phyloP scores from a whole-genome alignment of 2,113 vertebrate species.

The Chunga burmeisteri region DNA sequence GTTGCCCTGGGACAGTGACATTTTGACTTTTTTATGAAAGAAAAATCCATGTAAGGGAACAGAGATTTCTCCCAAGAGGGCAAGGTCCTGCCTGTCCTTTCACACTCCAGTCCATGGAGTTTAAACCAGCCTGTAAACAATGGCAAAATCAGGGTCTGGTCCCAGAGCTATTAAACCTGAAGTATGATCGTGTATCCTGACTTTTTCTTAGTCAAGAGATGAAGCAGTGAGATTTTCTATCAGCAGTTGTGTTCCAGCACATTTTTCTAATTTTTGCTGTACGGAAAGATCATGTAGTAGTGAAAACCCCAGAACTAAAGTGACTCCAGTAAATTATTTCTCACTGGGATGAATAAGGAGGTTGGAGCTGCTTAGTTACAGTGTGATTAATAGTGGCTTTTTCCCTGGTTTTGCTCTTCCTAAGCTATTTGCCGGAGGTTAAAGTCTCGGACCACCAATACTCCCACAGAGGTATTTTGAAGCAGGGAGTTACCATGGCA shows the following conservation, averaged over 20 bases:
- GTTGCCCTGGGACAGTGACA: not conserved
- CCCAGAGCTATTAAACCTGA: not conserved
- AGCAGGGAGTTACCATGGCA: rapidly evolving
- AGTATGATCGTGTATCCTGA: not conserved
- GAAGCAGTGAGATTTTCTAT: not conserved
- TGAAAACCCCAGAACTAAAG: not conserved
- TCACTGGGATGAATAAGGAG: not conserved
- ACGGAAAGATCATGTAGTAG: not conserved
- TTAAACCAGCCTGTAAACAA: not conserved
- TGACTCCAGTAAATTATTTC: not conserved
- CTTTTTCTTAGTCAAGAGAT: not conserved
- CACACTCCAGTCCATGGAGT: too few relatives aligned
- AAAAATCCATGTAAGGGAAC: not conserved
- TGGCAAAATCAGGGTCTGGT: not conserved
- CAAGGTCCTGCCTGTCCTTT: not conserved
- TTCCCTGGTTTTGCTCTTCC: not conserved
- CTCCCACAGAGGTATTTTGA: not conserved
- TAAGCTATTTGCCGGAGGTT: not conserved
- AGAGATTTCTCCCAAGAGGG: not conserved
- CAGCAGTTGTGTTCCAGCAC: not conserved
- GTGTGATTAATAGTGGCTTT: rapidly evolving
- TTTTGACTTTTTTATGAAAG: not conserved
- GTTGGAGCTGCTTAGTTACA: not conserved
- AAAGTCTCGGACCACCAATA: not conserved
- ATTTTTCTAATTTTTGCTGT: not conserved